Conservation (phyloP, 2,888 invertebrate species). For the Halictus ligatus region DNA sequence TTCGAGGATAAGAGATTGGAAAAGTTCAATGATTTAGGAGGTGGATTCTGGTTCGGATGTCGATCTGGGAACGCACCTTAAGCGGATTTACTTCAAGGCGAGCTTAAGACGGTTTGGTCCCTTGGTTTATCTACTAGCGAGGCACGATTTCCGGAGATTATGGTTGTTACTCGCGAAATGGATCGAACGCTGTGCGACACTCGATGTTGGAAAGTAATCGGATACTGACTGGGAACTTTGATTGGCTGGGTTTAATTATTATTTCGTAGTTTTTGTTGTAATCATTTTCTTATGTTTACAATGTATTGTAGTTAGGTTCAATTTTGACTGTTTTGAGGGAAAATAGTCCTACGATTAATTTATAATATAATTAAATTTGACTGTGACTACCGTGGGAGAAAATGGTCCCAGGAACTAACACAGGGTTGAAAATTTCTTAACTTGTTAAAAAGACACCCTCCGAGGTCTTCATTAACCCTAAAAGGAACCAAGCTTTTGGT, state of each 20-base stretch:
- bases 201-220: neutral
- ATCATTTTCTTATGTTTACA: neutral
- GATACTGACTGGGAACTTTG: neutral
- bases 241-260: neutral
- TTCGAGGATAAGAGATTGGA: neutral
- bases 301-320: neutral
- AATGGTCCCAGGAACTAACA: no score
- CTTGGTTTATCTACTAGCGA: neutral
- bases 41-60: neutral
- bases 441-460: neutral
- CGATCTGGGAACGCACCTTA: neutral
- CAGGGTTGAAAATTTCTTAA: neutral
- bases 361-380: no score
- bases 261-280: neutral
- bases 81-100: neutral
- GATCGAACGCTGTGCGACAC: neutral
- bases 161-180: neutral
- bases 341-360: no score
- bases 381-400: no score
- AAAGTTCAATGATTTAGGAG: constrained; percentile 3
- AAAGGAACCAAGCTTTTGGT: neutral
- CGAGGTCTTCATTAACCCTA: neutral
- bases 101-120: neutral
- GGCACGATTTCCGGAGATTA: neutral
- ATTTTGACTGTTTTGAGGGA: neutral